These are phyloP conservation scores for Calidris pygmaea DNA, from an alignment of 2,113 vertebrate genomes.

Conservation along the genomic window DNA sequence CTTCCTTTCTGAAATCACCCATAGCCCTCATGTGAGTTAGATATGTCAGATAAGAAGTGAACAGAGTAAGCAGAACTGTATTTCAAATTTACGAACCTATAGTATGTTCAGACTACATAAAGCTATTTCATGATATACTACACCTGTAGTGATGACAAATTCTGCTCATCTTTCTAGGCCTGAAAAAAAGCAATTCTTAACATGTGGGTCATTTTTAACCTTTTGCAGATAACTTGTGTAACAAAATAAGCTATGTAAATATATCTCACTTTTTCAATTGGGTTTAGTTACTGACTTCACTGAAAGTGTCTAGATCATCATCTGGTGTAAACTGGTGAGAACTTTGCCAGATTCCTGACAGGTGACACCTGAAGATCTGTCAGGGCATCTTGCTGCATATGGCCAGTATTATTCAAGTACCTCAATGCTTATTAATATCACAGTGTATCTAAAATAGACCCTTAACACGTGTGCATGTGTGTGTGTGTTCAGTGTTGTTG, in stretches of 20 bases:
- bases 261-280: background rate
- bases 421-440: background rate
- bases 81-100: background rate
- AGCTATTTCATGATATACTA: background rate
- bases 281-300: background rate
- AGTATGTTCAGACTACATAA: background rate
- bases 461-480: background rate
- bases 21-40: background rate
- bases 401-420: background rate
- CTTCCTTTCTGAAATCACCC: constrained; percentile 18
- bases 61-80: constrained; percentile 33
- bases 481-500: background rate
- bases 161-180: background rate
- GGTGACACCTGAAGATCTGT: background rate
- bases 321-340: background rate
- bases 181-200: constrained; percentile 12
- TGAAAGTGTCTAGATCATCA: background rate
- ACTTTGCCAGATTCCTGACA: background rate
- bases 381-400: background rate
- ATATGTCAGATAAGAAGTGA: constrained; percentile 25
- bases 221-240: background rate
- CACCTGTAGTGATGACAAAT: background rate
- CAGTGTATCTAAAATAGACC: background rate
- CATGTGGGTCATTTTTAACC: background rate
- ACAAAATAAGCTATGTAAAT: background rate